Percentiles rank a stretch among this genome's conserved stretches.
phyloP scores from a whole-genome alignment of 1,140 invertebrate genomes.

The Euura lappo region DNA sequence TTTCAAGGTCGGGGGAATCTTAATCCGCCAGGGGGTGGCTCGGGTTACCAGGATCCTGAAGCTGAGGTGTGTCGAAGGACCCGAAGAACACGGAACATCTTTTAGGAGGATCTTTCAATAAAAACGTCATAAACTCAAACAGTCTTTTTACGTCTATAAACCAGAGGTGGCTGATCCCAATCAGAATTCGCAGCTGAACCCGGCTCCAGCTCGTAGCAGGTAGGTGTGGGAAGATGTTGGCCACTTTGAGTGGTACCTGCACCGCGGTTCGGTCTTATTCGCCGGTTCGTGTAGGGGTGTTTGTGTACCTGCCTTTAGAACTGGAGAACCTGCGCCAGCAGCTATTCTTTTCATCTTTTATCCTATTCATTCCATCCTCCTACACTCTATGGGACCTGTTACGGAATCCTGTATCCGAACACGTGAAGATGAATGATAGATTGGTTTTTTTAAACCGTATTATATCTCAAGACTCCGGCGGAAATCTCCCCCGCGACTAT shows the following conservation, averaged over 20 bases:
- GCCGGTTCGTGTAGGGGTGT: not conserved
- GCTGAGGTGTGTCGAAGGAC: not conserved
- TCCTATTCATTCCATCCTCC: slow-evolving; percentile 4
- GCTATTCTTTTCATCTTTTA: slow-evolving; percentile 8
- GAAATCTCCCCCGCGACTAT: not conserved
- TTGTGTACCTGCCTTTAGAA: slow-evolving; percentile 2
- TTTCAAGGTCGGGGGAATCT: not conserved
- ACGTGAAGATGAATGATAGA: slow-evolving; percentile 22
- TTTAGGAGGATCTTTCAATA: slow-evolving; percentile 21
- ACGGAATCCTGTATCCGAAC: slow-evolving; percentile 16
- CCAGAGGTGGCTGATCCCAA: slow-evolving; percentile 24
- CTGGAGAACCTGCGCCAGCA: slow-evolving; percentile 4
- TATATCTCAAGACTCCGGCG: not conserved
- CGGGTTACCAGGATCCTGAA: not conserved
- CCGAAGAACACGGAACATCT: slow-evolving; percentile 5
- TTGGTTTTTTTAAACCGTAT: slow-evolving; percentile 15
- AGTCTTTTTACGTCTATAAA: slow-evolving; percentile 2
- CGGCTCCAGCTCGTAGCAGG: slow-evolving; percentile 16
- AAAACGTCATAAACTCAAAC: slow-evolving; percentile 30
- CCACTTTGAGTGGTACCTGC: slow-evolving; percentile 31
- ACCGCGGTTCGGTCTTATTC: not conserved
- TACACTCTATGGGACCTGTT: slow-evolving; percentile 31
- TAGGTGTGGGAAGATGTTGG: slow-evolving; percentile 40
- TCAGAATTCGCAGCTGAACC: slow-evolving; percentile 16
- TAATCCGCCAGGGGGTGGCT: not conserved